Conservation (phyloP, 2,113 vertebrate species). For the Enhydra lutris region DNA sequence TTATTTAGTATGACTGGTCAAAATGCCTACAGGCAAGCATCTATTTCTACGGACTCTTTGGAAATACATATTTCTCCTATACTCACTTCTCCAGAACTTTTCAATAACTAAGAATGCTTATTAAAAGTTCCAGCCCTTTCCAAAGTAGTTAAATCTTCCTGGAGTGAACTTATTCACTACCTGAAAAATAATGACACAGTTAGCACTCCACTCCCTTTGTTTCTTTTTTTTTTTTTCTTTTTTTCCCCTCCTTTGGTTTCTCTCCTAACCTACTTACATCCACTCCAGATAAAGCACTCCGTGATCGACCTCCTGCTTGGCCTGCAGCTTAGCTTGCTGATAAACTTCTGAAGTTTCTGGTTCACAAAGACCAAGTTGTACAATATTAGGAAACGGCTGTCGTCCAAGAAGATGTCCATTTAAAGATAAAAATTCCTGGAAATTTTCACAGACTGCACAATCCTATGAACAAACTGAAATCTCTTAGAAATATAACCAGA, state of each 20-base stretch:
- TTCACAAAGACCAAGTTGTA: constrained; percentile 94
- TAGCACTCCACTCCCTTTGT: background rate
- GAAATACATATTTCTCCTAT: background rate
- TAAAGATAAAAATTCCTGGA: constrained; percentile 97
- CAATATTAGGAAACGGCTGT: constrained; percentile 92
- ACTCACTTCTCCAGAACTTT: constrained; percentile 50
- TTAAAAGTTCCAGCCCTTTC: constrained; percentile 53
- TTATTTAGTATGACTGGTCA: background rate
- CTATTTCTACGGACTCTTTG: background rate
- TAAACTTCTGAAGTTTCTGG: constrained; percentile 91
- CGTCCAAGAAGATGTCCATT: constrained; percentile 95
- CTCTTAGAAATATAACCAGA: constrained; percentile 49
- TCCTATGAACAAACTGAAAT: constrained; percentile 83
- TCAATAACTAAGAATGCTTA: constrained; percentile 20
- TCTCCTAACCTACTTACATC: constrained; percentile 86
- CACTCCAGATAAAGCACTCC: constrained; percentile 93
- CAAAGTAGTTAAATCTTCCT: constrained; percentile 45
- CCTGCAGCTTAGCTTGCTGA: constrained; percentile 88
- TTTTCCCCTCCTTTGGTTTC: background rate
- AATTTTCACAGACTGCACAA: constrained; percentile 89
- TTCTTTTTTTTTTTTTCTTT: background rate
- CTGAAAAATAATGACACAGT: constrained; percentile 44
- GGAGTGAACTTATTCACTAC: background rate
- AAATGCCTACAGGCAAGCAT: background rate
- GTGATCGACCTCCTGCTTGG: constrained; percentile 80